phyloP scores from a whole-genome alignment of 2,113 vertebrate species.

The Lipotes vexillifer region DNA sequence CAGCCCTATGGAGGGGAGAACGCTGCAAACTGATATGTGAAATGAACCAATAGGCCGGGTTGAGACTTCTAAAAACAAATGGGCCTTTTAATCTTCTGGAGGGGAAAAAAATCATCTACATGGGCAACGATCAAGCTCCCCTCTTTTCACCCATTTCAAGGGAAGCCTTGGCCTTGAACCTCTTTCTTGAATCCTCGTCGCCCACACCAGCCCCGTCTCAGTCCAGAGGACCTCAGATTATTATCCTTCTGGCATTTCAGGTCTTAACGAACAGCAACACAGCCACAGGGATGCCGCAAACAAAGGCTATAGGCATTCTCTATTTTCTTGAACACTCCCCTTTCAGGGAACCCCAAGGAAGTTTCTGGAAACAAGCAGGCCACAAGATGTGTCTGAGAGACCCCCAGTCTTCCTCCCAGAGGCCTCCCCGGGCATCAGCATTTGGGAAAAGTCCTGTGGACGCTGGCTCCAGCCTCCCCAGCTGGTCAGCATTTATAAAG shows the following conservation, averaged over 20 bases:
- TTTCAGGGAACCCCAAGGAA: conserved; percentile 11
- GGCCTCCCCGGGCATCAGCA: neutral
- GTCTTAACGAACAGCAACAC: neutral
- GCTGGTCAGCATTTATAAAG: conserved; percentile 62
- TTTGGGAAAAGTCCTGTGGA: neutral
- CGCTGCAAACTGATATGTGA: neutral
- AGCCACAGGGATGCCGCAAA: neutral
- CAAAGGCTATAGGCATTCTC: neutral
- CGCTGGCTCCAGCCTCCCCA: neutral
- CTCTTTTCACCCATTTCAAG: neutral
- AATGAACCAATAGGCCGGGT: neutral
- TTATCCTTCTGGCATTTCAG: neutral
- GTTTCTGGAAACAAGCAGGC: conserved; percentile 20
- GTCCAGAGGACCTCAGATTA: neutral
- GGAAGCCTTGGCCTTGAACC: neutral
- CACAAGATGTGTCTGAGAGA: conserved; percentile 1
- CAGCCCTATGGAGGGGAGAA: neutral
- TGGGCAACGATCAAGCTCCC: rapidly evolving
- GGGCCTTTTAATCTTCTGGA: neutral
- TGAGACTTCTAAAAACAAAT: neutral
- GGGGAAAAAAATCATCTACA: neutral
- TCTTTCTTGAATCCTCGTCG: neutral
- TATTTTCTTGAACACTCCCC: neutral
- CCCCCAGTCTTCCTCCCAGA: neutral
- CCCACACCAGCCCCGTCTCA: rapidly evolving